Evolutionary conservation across 2,888 invertebrate species (phyloP).

Genomic region (Rutpela maculata): DNA sequence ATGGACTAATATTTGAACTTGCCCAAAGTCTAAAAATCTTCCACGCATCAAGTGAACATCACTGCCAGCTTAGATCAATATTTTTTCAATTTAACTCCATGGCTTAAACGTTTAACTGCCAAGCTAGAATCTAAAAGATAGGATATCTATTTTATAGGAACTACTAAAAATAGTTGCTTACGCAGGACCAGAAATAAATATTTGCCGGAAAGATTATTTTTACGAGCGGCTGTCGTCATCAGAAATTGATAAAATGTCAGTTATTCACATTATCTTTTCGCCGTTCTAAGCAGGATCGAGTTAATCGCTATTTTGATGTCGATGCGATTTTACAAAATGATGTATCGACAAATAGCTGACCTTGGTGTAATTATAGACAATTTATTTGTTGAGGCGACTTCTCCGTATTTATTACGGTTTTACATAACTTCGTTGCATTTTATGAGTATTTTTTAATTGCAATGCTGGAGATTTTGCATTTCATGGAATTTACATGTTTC

Average conservation of each 20-base stretch:
- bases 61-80: no score
- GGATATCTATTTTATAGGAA: slow-evolving; percentile 4
- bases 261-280: slow-evolving; percentile 32
- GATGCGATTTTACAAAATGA: slow-evolving; percentile 27
- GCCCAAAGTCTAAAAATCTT: no score
- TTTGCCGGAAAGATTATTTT: slow-evolving; percentile 39
- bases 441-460: not conserved
- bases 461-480: no score
- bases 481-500: no score
- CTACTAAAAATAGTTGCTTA: slow-evolving; percentile 35
- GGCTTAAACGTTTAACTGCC: slow-evolving; percentile 1
- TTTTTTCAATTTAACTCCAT: not conserved
- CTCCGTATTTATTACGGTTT: not conserved
- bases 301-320: slow-evolving; percentile 30
- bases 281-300: slow-evolving; percentile 23
- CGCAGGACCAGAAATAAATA: slow-evolving; percentile 33
- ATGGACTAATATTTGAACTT: no score
- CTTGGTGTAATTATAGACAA: slow-evolving; percentile 20
- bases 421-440: not conserved
- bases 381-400: not conserved
- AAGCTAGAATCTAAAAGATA: not conserved
- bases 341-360: slow-evolving; percentile 21
- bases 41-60: no score
- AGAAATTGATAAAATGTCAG: slow-evolving; percentile 35
- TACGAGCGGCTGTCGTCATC: slow-evolving; percentile 36